Conservation (phyloP, 1,140 invertebrate genomes). For the Ridgeia piscesae region DNA sequence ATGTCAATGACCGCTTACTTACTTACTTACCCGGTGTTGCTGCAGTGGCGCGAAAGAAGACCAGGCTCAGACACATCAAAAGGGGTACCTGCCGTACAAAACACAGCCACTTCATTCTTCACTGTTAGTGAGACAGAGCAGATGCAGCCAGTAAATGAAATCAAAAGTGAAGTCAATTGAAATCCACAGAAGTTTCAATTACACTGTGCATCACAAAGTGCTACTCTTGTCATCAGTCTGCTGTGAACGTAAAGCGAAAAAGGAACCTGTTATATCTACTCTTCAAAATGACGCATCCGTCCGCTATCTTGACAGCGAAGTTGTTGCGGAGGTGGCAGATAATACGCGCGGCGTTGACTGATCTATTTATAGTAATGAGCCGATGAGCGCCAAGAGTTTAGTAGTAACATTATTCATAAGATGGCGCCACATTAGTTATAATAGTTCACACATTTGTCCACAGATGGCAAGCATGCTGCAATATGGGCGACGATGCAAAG, state of each 20-base stretch:
- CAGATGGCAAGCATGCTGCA: not conserved
- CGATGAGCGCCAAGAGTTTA: not conserved
- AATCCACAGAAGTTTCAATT: not conserved
- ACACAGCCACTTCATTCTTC: not conserved
- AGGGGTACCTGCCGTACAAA: not conserved
- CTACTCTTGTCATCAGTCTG: not conserved
- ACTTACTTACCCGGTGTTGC: not conserved
- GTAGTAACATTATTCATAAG: not conserved
- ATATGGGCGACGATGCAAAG: not conserved
- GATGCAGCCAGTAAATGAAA: not conserved
- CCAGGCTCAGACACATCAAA: not conserved
- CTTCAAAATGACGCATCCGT: not conserved
- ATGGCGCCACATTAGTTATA: not conserved
- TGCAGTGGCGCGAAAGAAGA: not conserved
- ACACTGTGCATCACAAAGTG: not conserved
- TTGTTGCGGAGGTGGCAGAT: not conserved
- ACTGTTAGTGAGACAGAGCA: too few species aligned
- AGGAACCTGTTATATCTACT: not conserved
- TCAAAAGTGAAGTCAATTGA: not conserved
- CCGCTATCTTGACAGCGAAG: not conserved
- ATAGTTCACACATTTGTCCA: not conserved
- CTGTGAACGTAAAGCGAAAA: not conserved
- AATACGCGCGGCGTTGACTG: too few species aligned
- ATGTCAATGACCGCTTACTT: not conserved
- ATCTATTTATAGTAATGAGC: not conserved